These are phyloP conservation scores for Nomia melanderi DNA, from an alignment of 1,140 invertebrate species.

Conservation along the genomic window DNA sequence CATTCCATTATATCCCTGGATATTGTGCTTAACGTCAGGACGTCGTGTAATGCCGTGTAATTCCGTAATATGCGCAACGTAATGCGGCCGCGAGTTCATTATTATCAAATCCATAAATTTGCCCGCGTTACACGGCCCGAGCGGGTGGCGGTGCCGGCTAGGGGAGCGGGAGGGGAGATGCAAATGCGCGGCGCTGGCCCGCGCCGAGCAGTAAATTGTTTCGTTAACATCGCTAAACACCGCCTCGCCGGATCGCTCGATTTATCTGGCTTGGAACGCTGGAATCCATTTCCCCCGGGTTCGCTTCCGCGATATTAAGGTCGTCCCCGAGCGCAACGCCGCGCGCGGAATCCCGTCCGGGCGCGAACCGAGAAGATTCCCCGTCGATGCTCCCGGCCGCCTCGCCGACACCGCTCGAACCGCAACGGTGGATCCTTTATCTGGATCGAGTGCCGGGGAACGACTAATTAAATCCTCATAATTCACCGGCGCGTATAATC, in stretches of 20 bases:
- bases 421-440: too few relatives aligned
- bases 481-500: too few relatives aligned
- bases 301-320: not conserved
- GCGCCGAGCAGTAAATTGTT: conserved; percentile 30
- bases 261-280: conserved; percentile 8
- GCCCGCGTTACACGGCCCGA: conserved; percentile 9
- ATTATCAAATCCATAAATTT: conserved; percentile 60
- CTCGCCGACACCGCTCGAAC: too few relatives aligned
- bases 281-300: not conserved
- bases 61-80: conserved; percentile 52
- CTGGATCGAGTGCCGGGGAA: too few relatives aligned
- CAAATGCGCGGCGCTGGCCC: not conserved
- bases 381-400: too few relatives aligned
- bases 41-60: conserved; percentile 55
- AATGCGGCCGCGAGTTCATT: conserved; percentile 37
- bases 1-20: conserved; percentile 54
- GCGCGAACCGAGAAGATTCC: too few relatives aligned
- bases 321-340: too few relatives aligned
- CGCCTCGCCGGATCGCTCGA: conserved; percentile 8
- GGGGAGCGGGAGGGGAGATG: too few relatives aligned
- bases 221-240: conserved; percentile 31
- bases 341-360: too few relatives aligned
- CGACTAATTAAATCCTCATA: too few relatives aligned
- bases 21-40: conserved; percentile 54
- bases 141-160: too few relatives aligned